These are phyloP conservation scores for Drosophila ananassae DNA, from an alignment of 1,140 invertebrate genomes.

Conservation along the genomic window DNA sequence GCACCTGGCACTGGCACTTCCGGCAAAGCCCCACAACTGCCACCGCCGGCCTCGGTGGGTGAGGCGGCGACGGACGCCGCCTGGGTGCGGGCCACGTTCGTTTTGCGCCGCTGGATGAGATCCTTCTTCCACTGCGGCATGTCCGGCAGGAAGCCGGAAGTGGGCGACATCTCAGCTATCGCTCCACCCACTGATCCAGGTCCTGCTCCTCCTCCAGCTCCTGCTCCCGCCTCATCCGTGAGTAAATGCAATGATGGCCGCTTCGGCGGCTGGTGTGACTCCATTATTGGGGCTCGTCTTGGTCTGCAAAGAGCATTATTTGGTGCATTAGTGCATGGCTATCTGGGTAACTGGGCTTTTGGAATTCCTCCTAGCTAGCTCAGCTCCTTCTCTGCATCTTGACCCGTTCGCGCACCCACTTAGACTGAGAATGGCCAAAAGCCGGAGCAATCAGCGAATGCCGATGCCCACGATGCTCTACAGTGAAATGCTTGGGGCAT, in stretches of 20 bases:
- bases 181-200: background rate
- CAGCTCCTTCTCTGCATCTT: constrained; percentile 26
- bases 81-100: constrained; percentile 81
- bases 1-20: constrained; percentile 42
- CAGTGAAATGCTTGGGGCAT: constrained; percentile 13
- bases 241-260: constrained; percentile 63
- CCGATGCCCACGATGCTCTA: constrained; percentile 30
- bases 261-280: constrained; percentile 45
- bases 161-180: constrained; percentile 42
- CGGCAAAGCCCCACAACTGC: constrained; percentile 63
- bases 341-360: constrained; percentile 1
- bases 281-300: constrained; percentile 36
- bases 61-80: constrained; percentile 41
- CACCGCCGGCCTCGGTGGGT: constrained; percentile 20
- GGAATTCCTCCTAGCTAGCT: constrained; percentile 1
- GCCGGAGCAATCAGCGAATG: constrained; percentile 22
- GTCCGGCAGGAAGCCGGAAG: constrained; percentile 72
- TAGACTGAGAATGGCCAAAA: constrained; percentile 38
- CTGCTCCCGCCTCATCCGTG: constrained; percentile 21
- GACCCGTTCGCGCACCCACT: constrained; percentile 37
- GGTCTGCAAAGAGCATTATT: constrained; percentile 64
- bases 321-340: constrained; percentile 44
- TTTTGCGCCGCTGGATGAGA: constrained; percentile 87
- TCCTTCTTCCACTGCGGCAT: constrained; percentile 91
- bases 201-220: background rate